Base-by-base conservation (phyloP, 2,888 invertebrate genomes). In the Trimorus sp. region DNA sequence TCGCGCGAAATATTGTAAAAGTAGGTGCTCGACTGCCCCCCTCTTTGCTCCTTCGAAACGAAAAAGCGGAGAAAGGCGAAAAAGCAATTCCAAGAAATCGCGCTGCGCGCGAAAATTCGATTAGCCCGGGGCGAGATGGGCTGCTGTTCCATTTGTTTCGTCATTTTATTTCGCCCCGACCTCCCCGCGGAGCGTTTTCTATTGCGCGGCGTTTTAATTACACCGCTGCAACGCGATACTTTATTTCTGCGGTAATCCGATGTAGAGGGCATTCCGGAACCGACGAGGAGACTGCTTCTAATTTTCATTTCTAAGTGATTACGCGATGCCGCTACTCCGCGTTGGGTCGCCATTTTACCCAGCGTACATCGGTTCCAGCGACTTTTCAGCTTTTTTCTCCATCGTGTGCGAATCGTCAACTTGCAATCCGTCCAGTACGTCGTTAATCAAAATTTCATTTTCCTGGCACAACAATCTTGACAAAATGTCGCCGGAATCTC, bases 121-220 rank as follows among this genome's bases (percentile, higher is more conserved):
- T 91, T 91, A 91, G 89, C 87, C 88, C 87, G 84, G 88, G 86
- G 83, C 86, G 86, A 89, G 89, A 90, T 90, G 89, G 89, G 89
- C 87, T 86, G 87, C 84, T 83, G 70, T 87, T 88, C 86, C 89
- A 86, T 88, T 89, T 89, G 88, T 88, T 88, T 88, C 87, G 82
- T 85, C 85, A 85, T 86, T 87, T 86, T 86, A 86, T 85, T 86
- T 87, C 76, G 63, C 79, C 79, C 79, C 65, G 45, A 56, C 56
- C 53, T 15, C 65, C 62, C 66, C 70, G 66, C 65, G 63, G n/a
- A 71, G 76, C 83, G 63, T 84, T 86, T 86, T 87, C 86, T 85
- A 85, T 87, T 86, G 88, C 89, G 88, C 89, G 89, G 88, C 89
- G 89, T 90, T 91, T 91, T 90, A 90, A 91, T 91, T 91, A 90